These are phyloP conservation scores for Cyrtodaria siliqua DNA, from an alignment of 2,888 invertebrate species.

Conservation along the genomic window DNA sequence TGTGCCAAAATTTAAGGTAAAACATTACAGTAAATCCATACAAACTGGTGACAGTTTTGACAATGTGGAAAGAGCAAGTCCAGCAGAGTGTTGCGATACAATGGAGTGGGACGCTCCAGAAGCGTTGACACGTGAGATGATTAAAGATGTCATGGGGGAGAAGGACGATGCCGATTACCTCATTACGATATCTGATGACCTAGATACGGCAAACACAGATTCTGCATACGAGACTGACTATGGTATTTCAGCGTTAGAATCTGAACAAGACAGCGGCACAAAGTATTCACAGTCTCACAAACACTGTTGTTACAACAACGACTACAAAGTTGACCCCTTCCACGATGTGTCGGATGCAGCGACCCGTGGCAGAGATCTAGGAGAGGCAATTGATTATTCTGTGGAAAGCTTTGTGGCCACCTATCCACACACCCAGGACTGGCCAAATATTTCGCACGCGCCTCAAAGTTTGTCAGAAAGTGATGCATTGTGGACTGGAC, in stretches of 20 bases:
- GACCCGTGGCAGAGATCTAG: conserved; percentile 1
- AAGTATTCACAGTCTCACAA: neutral
- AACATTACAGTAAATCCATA: conserved; percentile 87
- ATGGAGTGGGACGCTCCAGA: conserved; percentile 52
- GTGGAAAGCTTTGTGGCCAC: conserved; percentile 56
- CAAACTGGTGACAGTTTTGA: conserved; percentile 86
- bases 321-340: neutral
- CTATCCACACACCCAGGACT: conserved; percentile 61
- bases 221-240: conserved; percentile 66
- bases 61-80: conserved; percentile 34
- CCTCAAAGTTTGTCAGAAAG: neutral
- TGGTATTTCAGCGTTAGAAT: conserved; percentile 34
- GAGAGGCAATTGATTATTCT: conserved; percentile 39
- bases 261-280: conserved; percentile 23
- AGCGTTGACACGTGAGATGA: conserved; percentile 52
- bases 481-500: neutral
- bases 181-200: conserved; percentile 40
- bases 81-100: conserved; percentile 7
- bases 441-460: conserved; percentile 48
- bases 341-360: conserved; percentile 25
- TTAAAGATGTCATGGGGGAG: conserved; percentile 60
- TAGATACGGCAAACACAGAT: conserved; percentile 59
- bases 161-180: conserved; percentile 32
- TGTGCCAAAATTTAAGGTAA: conserved; percentile 90
- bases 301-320: conserved; percentile 2